Evolutionary conservation across 1,140 invertebrate species (phyloP), one percentile per base, ranked within the genome.

Genomic region (Drosophila yakuba): DNA sequence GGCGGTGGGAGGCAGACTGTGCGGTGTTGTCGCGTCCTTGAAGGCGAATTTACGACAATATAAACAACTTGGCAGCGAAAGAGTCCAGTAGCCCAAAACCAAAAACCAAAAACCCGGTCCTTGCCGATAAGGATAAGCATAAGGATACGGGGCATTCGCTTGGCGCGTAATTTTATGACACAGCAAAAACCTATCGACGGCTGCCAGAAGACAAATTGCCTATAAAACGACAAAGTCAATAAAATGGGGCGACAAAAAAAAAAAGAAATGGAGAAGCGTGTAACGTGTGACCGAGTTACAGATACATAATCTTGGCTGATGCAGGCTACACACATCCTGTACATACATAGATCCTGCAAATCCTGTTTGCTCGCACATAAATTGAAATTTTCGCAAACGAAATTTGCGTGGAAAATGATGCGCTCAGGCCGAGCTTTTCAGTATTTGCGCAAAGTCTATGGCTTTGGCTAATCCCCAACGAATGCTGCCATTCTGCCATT

Each of bases 1-100:
- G 64, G 58, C 23, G 54, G 32, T 28, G 51, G 63, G 39, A 39
- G 59, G 71, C 12, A 62, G 36, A n/a, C 14, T 55, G 58, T 52
- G 57, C 36, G 41, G 38, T 50, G 60, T 43, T 28, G 54, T 55
- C 55, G 55, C 47, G 80, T 78, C 82, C 82, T 86, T 86, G 82
- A 88, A 81, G 78, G 78, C 61, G 73, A 80, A 79, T 89, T 83
- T 88, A 86, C 83, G 83, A 86, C 75, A 88, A 79, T 83, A 86
- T 86, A 88, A 85, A 85, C 82, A 85, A 85, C 50, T 85, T 88
- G 78, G 59, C 81, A 81, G 67, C 52, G 61, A 57, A 47, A 28
- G 57, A 41, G 64, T 43, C 39, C 52, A 35, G 1, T 55, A 20
- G 20, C 20, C 20, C 20, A 20, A 20, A 20, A 20, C 28, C 58